Evolutionary conservation across 2,888 invertebrate species (phyloP), one percentile per base, ranked within the genome.

Genomic region (Meteorus colon): DNA sequence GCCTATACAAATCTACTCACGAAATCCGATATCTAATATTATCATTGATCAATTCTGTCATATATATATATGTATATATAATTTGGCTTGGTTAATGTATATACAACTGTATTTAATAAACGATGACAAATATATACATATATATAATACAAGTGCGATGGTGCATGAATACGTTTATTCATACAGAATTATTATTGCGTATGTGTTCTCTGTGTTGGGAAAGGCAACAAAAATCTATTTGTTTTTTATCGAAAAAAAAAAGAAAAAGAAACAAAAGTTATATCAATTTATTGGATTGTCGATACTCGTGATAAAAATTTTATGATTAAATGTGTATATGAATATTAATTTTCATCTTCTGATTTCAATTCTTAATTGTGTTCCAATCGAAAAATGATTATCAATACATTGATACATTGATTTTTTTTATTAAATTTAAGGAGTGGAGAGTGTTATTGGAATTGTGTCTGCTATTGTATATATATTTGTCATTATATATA

Each of bases 1-100:
- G 67, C 67, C 74, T 67, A 66, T 67, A 34, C 37, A 24, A 63
- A 29, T 4, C 19, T n/a, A 65, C 72, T 16, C 41, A 16, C 27
- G 59, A 60, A 41, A 63, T 72, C 6, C 27, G 29, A 51, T 31
- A 63, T 48, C n/a, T 34, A 72, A 45, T 62, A 66, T 6, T 41
- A 24, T 51, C 31, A 51, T 12, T 31, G n/a, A 63, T 31, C 16
- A 8, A 62, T 62, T 62, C 60, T 27, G 27, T 14, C 3, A 62
- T 62, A 4, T 27, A 62, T 27, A 62, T 62, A 27, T 62, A 14
- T 16, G 6, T 19, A 59, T 62, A 62, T 62, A 62, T 34, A 34
- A 34, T 34, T 34, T 8, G 8, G 34, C 4, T 34, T 34, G 34
- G 8, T 34, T 34, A 8, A 8, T 34, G 8, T 34, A 34, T 62